Percentiles rank a stretch among this genome's conserved stretches.
Evolutionary conservation across 2,888 invertebrate species (phyloP).

Genomic region (Osmoderma eremita): DNA sequence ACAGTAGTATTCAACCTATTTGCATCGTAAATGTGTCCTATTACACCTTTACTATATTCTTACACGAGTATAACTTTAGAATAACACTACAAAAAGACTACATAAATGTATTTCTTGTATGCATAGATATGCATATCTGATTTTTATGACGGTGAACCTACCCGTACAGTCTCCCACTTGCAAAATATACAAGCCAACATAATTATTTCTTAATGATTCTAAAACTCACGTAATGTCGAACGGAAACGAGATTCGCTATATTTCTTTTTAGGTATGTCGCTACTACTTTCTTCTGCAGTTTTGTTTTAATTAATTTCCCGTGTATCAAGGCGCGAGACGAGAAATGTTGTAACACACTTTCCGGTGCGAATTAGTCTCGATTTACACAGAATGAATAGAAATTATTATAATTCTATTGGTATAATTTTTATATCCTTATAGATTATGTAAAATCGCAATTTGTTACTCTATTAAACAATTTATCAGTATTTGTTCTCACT

Average conservation of each 20-base stretch:
- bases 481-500: too few species aligned
- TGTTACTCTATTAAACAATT: too few species aligned
- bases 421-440: too few species aligned
- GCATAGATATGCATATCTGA: slow-evolving; percentile 4
- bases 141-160: slow-evolving; percentile 20
- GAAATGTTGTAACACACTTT: not conserved
- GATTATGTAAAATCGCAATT: too few species aligned
- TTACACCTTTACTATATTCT: too few species aligned
- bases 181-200: not conserved
- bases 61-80: too few species aligned
- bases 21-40: too few species aligned
- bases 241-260: slow-evolving; percentile 11
- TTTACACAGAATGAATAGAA: too few species aligned
- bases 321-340: not conserved
- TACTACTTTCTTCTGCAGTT: slow-evolving; percentile 10
- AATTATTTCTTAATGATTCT: slow-evolving; percentile 12
- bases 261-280: slow-evolving; percentile 10
- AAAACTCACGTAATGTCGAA: slow-evolving; percentile 9
- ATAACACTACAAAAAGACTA: not conserved
- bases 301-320: slow-evolving; percentile 11
- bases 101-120: not conserved
- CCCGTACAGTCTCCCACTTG: slow-evolving; percentile 9
- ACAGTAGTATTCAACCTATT: not conserved
- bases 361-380: too few species aligned
- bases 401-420: too few species aligned